These are phyloP conservation scores for Aphelinus atriplicis DNA, from an alignment of 1,140 invertebrate genomes.

Conservation along the genomic window DNA sequence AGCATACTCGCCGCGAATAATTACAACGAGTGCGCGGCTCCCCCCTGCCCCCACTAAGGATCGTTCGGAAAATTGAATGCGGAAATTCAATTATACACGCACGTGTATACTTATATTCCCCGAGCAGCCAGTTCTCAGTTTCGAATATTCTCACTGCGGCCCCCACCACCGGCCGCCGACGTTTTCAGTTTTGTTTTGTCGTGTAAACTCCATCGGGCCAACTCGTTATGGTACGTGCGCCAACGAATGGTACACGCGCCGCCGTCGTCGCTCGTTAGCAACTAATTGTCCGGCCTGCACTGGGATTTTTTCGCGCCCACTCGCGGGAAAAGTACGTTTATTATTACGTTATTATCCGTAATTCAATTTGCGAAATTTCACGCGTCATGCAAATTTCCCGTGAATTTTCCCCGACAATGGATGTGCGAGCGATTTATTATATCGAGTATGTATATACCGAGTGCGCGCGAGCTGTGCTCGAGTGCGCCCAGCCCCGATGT, in stretches of 20 bases:
- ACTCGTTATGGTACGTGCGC: conserved; percentile 3
- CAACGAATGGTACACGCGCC: neutral
- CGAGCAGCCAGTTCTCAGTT: neutral
- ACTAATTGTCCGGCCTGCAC: neutral
- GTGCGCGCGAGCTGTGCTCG: too few species aligned
- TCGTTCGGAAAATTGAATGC: neutral
- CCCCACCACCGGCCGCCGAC: too few species aligned
- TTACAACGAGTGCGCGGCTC: neutral
- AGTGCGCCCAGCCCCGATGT: too few species aligned
- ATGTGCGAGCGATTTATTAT: too few species aligned
- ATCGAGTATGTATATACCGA: too few species aligned
- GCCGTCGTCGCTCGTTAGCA: neutral
- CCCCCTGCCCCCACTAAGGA: neutral
- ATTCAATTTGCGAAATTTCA: too few species aligned
- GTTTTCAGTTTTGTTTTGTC: neutral
- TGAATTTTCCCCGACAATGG: too few species aligned
- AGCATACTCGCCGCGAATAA: neutral
- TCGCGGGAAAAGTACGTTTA: too few species aligned
- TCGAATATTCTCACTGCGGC: neutral
- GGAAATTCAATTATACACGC: conserved; percentile 12
- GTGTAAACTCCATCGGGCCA: neutral
- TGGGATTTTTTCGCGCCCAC: neutral
- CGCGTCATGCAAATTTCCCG: too few species aligned
- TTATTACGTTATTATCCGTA: too few species aligned
- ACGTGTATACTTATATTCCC: neutral